Evolutionary conservation across 1,140 invertebrate genomes (phyloP).

Genomic region (Planococcus citri): DNA sequence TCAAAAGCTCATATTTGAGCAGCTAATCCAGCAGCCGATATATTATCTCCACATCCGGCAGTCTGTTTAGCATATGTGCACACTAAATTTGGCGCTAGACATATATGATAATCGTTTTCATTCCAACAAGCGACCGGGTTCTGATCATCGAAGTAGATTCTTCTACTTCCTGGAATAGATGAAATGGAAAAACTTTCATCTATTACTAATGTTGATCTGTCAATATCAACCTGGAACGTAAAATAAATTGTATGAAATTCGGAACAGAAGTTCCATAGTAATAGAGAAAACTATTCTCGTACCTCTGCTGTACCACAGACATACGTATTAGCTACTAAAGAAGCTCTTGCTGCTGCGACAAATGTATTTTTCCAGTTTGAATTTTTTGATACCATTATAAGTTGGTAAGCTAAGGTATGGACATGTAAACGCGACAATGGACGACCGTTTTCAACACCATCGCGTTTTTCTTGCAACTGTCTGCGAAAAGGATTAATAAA

Average conservation of each 20-base stretch:
- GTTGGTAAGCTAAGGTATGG: conserved; percentile 77
- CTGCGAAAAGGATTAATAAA: no score
- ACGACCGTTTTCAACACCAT: conserved; percentile 31
- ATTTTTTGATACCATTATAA: conserved; percentile 55
- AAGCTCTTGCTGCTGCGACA: conserved; percentile 70
- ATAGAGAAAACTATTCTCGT: conserved; percentile 26
- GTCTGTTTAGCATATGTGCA: conserved; percentile 71
- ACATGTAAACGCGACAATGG: conserved; percentile 65
- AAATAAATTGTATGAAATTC: conserved; percentile 23
- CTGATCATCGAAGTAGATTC: conserved; percentile 46
- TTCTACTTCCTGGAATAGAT: conserved; percentile 35
- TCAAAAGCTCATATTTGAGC: conserved; percentile 40
- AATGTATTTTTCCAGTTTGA: conserved; percentile 62
- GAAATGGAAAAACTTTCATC: conserved; percentile 76
- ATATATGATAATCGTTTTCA: conserved; percentile 56
- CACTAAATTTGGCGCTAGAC: conserved; percentile 71
- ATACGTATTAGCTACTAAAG: conserved; percentile 69
- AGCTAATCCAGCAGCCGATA: conserved; percentile 69
- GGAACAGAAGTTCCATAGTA: neutral
- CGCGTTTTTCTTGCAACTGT: conserved; percentile 21
- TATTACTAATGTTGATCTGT: conserved; percentile 57
- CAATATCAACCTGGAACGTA: conserved; percentile 46
- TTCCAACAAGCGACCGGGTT: conserved; percentile 71
- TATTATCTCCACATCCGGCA: conserved; percentile 77
- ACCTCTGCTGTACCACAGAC: conserved; percentile 62